phyloP scores from a whole-genome alignment of 2,113 vertebrate species.

The Sminthopsis crassicaudata region DNA sequence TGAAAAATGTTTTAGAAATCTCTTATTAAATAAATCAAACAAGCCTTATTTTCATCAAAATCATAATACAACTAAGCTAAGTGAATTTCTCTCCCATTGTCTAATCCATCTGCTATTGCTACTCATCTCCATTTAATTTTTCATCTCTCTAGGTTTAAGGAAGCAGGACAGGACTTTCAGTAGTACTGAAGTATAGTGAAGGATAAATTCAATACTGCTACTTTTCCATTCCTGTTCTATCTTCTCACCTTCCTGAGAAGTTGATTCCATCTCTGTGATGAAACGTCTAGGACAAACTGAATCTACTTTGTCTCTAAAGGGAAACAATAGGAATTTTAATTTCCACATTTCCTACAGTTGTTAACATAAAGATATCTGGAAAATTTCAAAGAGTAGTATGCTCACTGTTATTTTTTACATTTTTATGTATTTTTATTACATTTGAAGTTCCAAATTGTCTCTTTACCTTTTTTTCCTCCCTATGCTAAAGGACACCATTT shows the following conservation, averaged over 20 bases:
- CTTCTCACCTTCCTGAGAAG: not conserved
- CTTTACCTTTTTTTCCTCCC: not conserved
- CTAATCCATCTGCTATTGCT: not conserved
- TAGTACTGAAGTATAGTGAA: not conserved
- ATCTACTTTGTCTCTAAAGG: not conserved
- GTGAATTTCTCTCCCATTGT: not conserved
- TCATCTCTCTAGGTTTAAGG: not conserved
- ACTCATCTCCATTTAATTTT: not conserved
- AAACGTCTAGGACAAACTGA: not conserved
- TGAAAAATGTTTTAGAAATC: conserved; percentile 68
- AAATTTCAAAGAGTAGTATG: not conserved
- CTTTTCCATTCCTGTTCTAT: not conserved
- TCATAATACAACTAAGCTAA: not conserved
- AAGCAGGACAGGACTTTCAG: not conserved
- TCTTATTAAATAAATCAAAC: conserved; percentile 40
- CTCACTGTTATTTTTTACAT: not conserved
- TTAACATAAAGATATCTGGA: not conserved
- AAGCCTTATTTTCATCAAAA: conserved; percentile 27
- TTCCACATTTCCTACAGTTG: not conserved
- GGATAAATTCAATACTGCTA: not conserved
- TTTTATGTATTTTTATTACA: not conserved
- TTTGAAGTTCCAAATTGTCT: not conserved
- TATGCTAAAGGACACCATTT: too few species aligned
- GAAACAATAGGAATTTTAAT: too few species aligned
- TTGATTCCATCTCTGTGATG: not conserved